Conservation (phyloP, 2,797 vertebrate species). For the Syngnathus rostellatus region DNA sequence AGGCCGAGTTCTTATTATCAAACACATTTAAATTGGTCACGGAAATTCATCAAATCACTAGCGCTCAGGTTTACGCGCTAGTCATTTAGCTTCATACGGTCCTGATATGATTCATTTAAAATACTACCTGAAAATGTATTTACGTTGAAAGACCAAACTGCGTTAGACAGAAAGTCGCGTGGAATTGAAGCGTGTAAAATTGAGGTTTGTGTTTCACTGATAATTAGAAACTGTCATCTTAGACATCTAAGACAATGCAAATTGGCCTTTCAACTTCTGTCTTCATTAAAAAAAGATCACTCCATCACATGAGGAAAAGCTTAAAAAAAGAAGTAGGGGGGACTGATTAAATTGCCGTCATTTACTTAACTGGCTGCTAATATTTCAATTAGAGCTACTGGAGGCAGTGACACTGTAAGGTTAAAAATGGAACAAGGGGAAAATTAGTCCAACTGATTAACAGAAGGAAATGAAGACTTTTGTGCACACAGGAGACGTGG, state of each 20-base stretch:
- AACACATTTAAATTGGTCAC: too few species aligned
- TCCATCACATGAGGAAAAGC: conserved; percentile 55
- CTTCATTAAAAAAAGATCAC: conserved; percentile 72
- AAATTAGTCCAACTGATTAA: conserved; percentile 76
- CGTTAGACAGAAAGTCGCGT: background rate
- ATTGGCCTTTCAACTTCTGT: conserved; percentile 68
- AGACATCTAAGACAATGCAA: conserved; percentile 38
- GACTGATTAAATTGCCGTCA: conserved; percentile 79
- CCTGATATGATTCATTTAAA: too few species aligned
- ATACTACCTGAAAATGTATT: too few species aligned
- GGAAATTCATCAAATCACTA: too few species aligned
- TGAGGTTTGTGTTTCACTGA: background rate
- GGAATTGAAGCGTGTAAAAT: background rate
- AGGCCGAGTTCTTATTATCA: too few species aligned
- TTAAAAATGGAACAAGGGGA: conserved; percentile 73
- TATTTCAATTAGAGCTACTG: conserved; percentile 79
- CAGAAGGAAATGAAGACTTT: conserved; percentile 74
- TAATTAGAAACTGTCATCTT: conserved; percentile 58
- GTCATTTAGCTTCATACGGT: too few species aligned
- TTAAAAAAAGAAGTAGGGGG: conserved; percentile 40
- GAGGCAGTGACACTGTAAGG: conserved; percentile 71
- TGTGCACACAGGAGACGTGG: conserved; percentile 64
- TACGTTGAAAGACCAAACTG: too few species aligned
- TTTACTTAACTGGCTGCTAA: conserved; percentile 79
- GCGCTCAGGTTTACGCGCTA: too few species aligned